Conservation (phyloP, 1,140 invertebrate genomes). For the Probaryconus sp. region DNA sequence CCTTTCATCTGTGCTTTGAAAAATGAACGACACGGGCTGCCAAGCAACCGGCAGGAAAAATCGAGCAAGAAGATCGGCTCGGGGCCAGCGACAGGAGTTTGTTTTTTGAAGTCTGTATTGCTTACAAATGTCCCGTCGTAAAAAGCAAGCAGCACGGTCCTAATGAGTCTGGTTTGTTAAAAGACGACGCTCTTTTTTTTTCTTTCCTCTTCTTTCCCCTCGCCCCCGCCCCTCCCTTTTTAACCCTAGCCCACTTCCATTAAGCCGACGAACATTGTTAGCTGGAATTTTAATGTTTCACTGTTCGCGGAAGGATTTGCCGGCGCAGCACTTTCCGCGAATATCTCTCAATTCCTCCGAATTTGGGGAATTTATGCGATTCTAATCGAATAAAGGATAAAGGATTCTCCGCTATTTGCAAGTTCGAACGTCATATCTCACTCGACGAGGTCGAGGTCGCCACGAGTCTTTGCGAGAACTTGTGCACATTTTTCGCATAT, state of each 20-base stretch:
- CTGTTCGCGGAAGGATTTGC: slow-evolving; percentile 62
- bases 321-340: slow-evolving; percentile 50
- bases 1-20: slow-evolving; percentile 51
- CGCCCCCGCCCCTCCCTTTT: slow-evolving; percentile 28
- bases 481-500: too few species aligned
- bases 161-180: slow-evolving; percentile 79
- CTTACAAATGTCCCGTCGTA: slow-evolving; percentile 78
- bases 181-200: slow-evolving; percentile 71
- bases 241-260: too few species aligned
- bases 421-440: slow-evolving; percentile 1
- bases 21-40: slow-evolving; percentile 21
- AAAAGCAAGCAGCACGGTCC: slow-evolving; percentile 72
- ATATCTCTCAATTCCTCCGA: slow-evolving; percentile 35
- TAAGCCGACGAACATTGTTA: slow-evolving; percentile 53
- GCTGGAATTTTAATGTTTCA: slow-evolving; percentile 68
- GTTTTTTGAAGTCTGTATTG: slow-evolving; percentile 79
- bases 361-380: slow-evolving; percentile 25
- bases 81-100: slow-evolving; percentile 69
- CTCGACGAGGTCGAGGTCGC: neutral
- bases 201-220: slow-evolving; percentile 38
- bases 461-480: neutral
- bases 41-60: slow-evolving; percentile 61
- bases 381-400: slow-evolving; percentile 39
- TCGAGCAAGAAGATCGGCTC: slow-evolving; percentile 56
- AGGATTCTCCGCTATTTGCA: neutral